Evolutionary conservation across 2,113 vertebrate genomes (phyloP).

Genomic region (Pluvialis apricaria): DNA sequence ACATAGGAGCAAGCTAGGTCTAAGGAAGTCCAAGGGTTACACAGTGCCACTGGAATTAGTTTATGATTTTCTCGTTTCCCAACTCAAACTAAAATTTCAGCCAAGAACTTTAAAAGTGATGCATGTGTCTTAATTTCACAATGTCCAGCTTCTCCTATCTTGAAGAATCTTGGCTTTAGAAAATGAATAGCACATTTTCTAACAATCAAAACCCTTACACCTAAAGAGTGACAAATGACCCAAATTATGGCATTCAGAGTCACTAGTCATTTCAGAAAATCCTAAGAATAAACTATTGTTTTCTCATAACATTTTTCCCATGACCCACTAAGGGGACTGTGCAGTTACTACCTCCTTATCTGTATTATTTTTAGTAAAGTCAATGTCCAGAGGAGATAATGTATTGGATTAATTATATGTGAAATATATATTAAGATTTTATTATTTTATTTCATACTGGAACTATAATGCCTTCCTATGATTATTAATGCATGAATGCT

Average conservation of each 20-base stretch:
- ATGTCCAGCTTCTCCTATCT: neutral
- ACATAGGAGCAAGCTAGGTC: neutral
- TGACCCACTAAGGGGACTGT: neutral
- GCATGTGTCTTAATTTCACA: neutral
- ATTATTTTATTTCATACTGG: neutral
- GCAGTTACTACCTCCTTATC: constrained; percentile 22
- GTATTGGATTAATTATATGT: neutral
- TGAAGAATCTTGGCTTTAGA: neutral
- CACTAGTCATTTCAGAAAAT: constrained; percentile 1
- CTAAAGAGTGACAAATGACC: neutral
- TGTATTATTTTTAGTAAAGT: constrained; percentile 37
- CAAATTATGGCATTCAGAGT: neutral
- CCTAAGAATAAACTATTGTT: neutral
- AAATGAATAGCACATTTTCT: neutral
- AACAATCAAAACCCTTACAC: neutral
- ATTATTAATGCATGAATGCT: neutral
- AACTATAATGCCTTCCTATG: neutral
- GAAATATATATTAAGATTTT: neutral
- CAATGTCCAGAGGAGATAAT: neutral
- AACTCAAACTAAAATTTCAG: neutral
- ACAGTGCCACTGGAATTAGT: neutral
- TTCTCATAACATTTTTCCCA: constrained; percentile 41
- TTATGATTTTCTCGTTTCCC: neutral
- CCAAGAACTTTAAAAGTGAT: neutral
- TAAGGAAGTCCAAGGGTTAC: neutral